phyloP scores from a whole-genome alignment of 2,888 invertebrate species.

The Amphipyra tragopoginis region DNA sequence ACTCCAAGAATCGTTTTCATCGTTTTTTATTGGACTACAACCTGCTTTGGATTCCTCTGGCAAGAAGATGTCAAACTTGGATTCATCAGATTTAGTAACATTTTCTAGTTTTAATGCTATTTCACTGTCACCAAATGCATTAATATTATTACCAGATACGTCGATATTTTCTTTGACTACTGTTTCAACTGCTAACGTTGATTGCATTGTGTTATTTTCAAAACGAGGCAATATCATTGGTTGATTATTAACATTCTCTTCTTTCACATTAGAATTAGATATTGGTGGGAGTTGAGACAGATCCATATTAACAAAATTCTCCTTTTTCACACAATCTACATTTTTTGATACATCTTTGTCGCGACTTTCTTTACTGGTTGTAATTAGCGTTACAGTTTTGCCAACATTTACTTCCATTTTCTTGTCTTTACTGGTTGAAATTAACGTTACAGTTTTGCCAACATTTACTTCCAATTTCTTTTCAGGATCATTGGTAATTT shows the following conservation, averaged over 20 bases:
- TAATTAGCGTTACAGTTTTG: constrained; percentile 75
- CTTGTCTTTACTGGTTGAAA: too few species aligned
- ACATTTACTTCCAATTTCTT: constrained; percentile 83
- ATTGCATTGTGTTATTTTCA: constrained; percentile 30
- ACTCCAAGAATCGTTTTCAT: constrained; percentile 94
- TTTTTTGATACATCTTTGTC: constrained; percentile 56
- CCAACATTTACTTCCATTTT: constrained; percentile 83
- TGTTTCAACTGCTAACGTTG: constrained; percentile 20
- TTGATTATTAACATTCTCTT: constrained; percentile 34
- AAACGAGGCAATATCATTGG: constrained; percentile 15
- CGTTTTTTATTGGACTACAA: constrained; percentile 82
- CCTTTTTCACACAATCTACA: constrained; percentile 51
- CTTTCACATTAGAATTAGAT: constrained; percentile 32
- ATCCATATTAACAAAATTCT: constrained; percentile 21
- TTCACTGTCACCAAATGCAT: constrained; percentile 23
- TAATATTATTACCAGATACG: constrained; percentile 20
- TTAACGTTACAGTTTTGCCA: constrained; percentile 77
- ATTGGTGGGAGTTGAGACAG: constrained; percentile 23
- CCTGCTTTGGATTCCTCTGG: constrained; percentile 35
- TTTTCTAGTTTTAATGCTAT: constrained; percentile 20
- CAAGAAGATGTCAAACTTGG: constrained; percentile 39
- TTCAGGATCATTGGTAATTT: constrained; percentile 81
- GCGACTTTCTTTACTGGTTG: constrained; percentile 55
- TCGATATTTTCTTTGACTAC: constrained; percentile 19
- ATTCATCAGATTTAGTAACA: constrained; percentile 22